A percentile compares a stretch with the other conserved stretches of the same genome.
Conservation (phyloP, 1,140 invertebrate genomes). For the Eriocheir sinensis region DNA sequence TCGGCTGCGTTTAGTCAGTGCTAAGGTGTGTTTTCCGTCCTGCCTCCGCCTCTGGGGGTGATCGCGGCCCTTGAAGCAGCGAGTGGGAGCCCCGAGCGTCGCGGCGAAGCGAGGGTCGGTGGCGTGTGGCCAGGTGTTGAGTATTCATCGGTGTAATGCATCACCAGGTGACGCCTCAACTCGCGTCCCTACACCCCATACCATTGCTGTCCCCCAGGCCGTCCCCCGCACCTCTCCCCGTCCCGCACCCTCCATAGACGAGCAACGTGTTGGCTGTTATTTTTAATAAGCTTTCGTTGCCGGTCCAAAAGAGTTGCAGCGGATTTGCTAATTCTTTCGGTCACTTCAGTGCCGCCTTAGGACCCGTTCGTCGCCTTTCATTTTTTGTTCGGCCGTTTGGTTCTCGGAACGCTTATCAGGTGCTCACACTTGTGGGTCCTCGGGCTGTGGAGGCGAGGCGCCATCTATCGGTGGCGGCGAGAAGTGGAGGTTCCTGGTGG, state of each 20-base stretch:
- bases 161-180: background rate
- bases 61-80: background rate
- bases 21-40: background rate
- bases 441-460: background rate
- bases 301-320: background rate
- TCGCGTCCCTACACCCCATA: background rate
- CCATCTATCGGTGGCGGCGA: background rate
- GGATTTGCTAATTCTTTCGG: slow-evolving; percentile 15
- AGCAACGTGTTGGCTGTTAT: slow-evolving; percentile 25
- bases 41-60: background rate
- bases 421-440: background rate
- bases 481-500: background rate
- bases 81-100: background rate
- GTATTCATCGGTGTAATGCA: slow-evolving; percentile 24
- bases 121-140: background rate
- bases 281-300: slow-evolving; percentile 25
- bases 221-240: background rate
- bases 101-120: background rate
- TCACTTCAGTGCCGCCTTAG: background rate
- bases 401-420: slow-evolving; percentile 21
- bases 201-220: background rate
- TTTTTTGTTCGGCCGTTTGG: background rate
- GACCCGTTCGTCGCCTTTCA: background rate
- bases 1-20: background rate
- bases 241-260: background rate